Conservation (phyloP, 2,888 invertebrate genomes). For the Argyra leucocephala region DNA sequence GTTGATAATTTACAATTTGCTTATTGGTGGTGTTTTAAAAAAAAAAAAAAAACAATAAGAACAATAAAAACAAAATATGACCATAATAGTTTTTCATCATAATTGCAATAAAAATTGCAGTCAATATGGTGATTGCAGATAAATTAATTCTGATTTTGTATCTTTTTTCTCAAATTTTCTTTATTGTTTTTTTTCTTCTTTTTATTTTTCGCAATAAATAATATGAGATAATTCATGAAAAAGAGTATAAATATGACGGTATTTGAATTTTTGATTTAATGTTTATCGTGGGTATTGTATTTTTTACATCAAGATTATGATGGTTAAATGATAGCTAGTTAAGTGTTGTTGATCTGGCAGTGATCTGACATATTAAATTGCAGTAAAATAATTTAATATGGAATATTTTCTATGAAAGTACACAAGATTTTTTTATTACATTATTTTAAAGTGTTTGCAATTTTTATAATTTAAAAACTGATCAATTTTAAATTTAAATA, state of each 20-base stretch:
- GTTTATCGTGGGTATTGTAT: background rate
- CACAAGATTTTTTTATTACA: no score
- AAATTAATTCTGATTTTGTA: background rate
- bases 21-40: background rate
- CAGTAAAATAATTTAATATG: background rate
- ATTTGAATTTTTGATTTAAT: background rate
- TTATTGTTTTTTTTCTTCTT: background rate
- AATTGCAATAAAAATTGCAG: conserved; percentile 1
- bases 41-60: background rate
- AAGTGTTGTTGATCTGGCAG: background rate
- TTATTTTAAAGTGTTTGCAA: no score
- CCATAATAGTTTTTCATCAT: conserved; percentile 1
- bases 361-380: background rate
- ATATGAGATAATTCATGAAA: background rate
- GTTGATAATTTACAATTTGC: background rate
- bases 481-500: no score
- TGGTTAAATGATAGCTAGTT: background rate
- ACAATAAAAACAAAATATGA: background rate
- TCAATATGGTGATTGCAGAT: background rate
- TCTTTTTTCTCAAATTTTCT: no score
- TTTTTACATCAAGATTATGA: background rate
- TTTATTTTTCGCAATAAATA: background rate
- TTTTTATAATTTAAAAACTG: no score
- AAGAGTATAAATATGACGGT: background rate
- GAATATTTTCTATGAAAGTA: no score